These are phyloP conservation scores for Eristalis tenax DNA, from an alignment of 2,888 invertebrate genomes.

Conservation along the genomic window DNA sequence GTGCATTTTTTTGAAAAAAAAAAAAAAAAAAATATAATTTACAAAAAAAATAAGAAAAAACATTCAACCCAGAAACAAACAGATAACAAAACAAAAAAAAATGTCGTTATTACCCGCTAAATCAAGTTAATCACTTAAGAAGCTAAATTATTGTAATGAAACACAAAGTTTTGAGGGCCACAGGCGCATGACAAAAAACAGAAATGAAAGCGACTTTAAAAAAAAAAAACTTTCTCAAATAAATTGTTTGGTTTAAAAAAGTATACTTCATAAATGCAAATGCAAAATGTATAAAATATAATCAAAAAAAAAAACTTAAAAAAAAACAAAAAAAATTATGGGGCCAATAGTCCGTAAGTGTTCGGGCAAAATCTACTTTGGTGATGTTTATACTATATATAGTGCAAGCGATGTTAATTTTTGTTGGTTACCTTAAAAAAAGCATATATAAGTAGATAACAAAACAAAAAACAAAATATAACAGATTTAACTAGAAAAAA, in stretches of 20 bases:
- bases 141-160: conserved; percentile 69
- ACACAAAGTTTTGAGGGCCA: conserved; percentile 57
- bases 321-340: conserved; percentile 74
- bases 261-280: conserved; percentile 30
- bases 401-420: conserved; percentile 72
- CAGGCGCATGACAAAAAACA: conserved; percentile 38
- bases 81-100: conserved; percentile 32
- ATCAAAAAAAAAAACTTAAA: conserved; percentile 51
- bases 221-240: conserved; percentile 29
- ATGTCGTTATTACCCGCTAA: conserved; percentile 65
- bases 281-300: conserved; percentile 55
- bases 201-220: conserved; percentile 62
- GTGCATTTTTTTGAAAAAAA: conserved; percentile 52
- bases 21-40: conserved; percentile 5
- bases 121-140: conserved; percentile 68
- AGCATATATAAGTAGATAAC: conserved; percentile 68
- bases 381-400: conserved; percentile 76
- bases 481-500: conserved; percentile 70
- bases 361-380: conserved; percentile 81
- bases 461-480: conserved; percentile 64
- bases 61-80: conserved; percentile 23
- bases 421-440: conserved; percentile 71
- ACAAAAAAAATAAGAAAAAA: conserved; percentile 47
- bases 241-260: conserved; percentile 64
- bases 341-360: conserved; percentile 82